Conservation (phyloP, 2,888 invertebrate species). For the Aromia moschata region DNA sequence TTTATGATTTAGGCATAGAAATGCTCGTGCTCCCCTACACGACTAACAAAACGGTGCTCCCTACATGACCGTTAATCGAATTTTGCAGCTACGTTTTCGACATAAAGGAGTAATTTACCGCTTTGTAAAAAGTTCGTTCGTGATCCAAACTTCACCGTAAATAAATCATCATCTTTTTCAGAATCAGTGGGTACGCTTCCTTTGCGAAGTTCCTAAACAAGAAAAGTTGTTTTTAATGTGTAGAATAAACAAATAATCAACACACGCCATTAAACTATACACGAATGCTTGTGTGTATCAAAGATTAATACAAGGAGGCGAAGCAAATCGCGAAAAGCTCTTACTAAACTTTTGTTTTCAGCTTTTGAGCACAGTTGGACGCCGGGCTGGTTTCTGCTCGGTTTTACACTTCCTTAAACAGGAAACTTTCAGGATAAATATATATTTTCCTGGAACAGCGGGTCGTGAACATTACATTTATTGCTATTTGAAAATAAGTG, state of each 20-base stretch:
- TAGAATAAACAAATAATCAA: slow-evolving; percentile 16
- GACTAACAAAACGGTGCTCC: too few species aligned
- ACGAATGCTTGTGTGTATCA: slow-evolving; percentile 16
- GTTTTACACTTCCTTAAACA: slow-evolving; percentile 38
- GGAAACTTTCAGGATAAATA: slow-evolving; percentile 40
- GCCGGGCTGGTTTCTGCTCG: slow-evolving; percentile 19
- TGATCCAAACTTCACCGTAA: slow-evolving; percentile 2
- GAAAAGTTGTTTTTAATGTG: slow-evolving; percentile 11
- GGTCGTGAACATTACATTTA: slow-evolving; percentile 16
- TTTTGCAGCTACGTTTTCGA: not conserved
- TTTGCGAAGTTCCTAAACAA: not conserved
- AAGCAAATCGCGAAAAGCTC: slow-evolving; percentile 21
- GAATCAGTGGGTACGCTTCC: not conserved
- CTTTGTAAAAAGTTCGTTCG: not conserved
- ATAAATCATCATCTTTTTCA: slow-evolving; percentile 14
- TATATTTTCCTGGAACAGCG: slow-evolving; percentile 27
- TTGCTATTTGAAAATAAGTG: slow-evolving; percentile 13
- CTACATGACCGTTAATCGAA: not conserved
- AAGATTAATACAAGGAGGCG: slow-evolving; percentile 16
- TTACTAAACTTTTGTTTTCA: slow-evolving; percentile 23
- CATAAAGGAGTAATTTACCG: slow-evolving; percentile 7
- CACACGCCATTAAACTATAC: slow-evolving; percentile 9
- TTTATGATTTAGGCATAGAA: too few species aligned
- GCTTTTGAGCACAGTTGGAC: slow-evolving; percentile 24
- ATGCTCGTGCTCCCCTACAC: too few species aligned